Percentiles rank a stretch among this genome's conserved stretches.
Conservation (phyloP, 2,888 invertebrate genomes). For the Caenorhabditis drosophilae region DNA sequence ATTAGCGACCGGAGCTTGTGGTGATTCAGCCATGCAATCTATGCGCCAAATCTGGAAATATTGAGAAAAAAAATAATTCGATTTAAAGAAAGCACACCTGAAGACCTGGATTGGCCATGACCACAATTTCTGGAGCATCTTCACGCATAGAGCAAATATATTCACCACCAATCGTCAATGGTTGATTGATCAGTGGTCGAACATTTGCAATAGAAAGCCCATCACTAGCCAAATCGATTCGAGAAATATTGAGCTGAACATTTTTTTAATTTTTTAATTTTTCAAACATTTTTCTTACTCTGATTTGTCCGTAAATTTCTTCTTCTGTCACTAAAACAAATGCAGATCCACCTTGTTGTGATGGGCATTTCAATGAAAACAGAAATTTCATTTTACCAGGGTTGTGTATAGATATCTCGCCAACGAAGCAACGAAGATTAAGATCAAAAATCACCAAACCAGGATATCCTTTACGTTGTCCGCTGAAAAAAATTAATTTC, state of each 20-base stretch:
- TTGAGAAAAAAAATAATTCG: too few species aligned
- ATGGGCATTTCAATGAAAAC: slow-evolving; percentile 59
- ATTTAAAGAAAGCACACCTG: slow-evolving; percentile 41
- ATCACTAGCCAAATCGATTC: slow-evolving; percentile 58
- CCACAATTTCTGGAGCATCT: slow-evolving; percentile 66
- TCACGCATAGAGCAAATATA: slow-evolving; percentile 66
- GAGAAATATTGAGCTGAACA: slow-evolving; percentile 58
- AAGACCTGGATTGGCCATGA: slow-evolving; percentile 62
- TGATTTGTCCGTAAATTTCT: slow-evolving; percentile 38
- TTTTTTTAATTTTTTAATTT: not conserved
- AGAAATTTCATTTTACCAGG: slow-evolving; percentile 64
- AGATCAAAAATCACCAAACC: slow-evolving; percentile 65
- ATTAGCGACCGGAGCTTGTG: slow-evolving; percentile 52
- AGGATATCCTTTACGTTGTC: slow-evolving; percentile 61
- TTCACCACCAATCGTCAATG: slow-evolving; percentile 55
- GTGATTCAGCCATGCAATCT: slow-evolving; percentile 46
- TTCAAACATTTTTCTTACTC: slow-evolving; percentile 16
- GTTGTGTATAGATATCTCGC: slow-evolving; percentile 56
- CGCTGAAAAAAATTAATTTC: too few species aligned
- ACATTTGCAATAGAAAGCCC: slow-evolving; percentile 59
- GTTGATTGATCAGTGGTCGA: slow-evolving; percentile 51
- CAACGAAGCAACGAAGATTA: slow-evolving; percentile 57
- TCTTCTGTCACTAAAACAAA: slow-evolving; percentile 58
- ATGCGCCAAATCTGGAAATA: slow-evolving; percentile 51
- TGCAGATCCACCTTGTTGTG: slow-evolving; percentile 57